phyloP scores from a whole-genome alignment of 1,140 invertebrate species.

The Musca vetustissima region DNA sequence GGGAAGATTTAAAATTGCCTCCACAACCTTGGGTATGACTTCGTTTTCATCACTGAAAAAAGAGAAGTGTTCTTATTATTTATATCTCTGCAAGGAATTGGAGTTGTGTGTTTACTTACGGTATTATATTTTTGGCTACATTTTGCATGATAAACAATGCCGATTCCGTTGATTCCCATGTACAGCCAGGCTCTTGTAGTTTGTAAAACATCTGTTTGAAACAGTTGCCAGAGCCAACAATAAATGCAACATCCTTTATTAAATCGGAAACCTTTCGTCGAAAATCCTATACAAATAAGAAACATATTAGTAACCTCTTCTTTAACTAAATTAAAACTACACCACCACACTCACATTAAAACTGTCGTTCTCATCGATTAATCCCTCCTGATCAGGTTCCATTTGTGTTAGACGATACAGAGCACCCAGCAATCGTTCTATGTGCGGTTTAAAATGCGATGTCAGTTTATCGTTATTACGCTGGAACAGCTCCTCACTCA shows the following conservation, averaged over 20 bases:
- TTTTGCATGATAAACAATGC: constrained; percentile 94
- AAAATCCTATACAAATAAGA: constrained; percentile 76
- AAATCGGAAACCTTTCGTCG: constrained; percentile 86
- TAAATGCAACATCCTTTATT: constrained; percentile 97
- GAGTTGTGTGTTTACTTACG: constrained; percentile 72
- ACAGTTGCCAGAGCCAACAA: constrained; percentile 88
- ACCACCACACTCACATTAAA: constrained; percentile 57
- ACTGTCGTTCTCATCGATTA: constrained; percentile 88
- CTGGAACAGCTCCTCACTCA: constrained; percentile 93
- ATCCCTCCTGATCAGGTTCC: constrained; percentile 85
- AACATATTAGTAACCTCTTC: background rate
- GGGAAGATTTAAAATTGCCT: constrained; percentile 85
- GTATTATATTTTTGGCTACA: constrained; percentile 92
- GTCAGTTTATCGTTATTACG: constrained; percentile 79
- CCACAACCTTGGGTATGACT: constrained; percentile 89
- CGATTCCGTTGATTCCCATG: constrained; percentile 94
- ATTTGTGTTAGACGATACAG: constrained; percentile 87
- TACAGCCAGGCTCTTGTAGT: constrained; percentile 67
- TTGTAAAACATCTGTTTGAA: constrained; percentile 88
- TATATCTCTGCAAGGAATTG: background rate
- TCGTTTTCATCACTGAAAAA: constrained; percentile 82
- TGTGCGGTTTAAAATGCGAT: constrained; percentile 82
- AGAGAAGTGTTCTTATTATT: constrained; percentile 16
- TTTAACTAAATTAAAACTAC: background rate
- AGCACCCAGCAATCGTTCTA: constrained; percentile 83